Evolutionary conservation across 2,797 vertebrate genomes (phyloP).

Genomic region (Rhadinocentrus ornatus): DNA sequence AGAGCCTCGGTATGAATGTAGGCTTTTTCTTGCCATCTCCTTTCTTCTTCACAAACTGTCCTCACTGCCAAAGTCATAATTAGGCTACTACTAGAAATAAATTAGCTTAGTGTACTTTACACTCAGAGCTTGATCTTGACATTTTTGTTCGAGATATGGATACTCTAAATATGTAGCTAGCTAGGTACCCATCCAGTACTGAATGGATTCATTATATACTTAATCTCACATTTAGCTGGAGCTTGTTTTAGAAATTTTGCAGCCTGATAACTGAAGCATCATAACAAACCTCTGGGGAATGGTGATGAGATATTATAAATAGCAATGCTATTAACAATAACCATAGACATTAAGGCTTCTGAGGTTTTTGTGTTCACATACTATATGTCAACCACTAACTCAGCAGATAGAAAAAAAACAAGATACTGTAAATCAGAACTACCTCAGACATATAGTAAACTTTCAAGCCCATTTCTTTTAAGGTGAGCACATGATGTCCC

Average conservation of each 20-base stretch:
- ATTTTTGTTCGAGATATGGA: conserved; percentile 31
- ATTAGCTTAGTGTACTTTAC: conserved; percentile 30
- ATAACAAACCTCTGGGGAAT: conserved; percentile 25
- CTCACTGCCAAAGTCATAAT: conserved; percentile 48
- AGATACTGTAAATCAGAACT: conserved; percentile 5
- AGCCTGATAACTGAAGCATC: conserved; percentile 31
- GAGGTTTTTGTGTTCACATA: background rate
- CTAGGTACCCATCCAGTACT: conserved; percentile 1
- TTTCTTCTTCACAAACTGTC: conserved; percentile 49
- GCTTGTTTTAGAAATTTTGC: conserved; percentile 28
- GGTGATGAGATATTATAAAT: conserved; percentile 31
- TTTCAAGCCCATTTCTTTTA: conserved; percentile 10
- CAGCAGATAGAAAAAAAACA: background rate
- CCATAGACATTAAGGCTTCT: conserved; percentile 26
- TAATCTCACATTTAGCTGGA: conserved; percentile 20
- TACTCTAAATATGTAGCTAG: conserved; percentile 13
- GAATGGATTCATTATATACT: conserved; percentile 11
- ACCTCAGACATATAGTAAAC: background rate
- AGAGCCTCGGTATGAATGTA: conserved; percentile 32
- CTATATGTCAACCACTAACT: background rate
- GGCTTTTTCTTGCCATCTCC: conserved; percentile 43
- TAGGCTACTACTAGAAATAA: conserved; percentile 42
- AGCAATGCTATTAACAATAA: conserved; percentile 15
- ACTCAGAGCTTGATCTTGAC: conserved; percentile 13
- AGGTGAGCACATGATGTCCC: conserved; percentile 14